Evolutionary conservation across 2,888 invertebrate species (phyloP), one percentile per base, ranked within the genome.

Genomic region (Blomia tropicalis): DNA sequence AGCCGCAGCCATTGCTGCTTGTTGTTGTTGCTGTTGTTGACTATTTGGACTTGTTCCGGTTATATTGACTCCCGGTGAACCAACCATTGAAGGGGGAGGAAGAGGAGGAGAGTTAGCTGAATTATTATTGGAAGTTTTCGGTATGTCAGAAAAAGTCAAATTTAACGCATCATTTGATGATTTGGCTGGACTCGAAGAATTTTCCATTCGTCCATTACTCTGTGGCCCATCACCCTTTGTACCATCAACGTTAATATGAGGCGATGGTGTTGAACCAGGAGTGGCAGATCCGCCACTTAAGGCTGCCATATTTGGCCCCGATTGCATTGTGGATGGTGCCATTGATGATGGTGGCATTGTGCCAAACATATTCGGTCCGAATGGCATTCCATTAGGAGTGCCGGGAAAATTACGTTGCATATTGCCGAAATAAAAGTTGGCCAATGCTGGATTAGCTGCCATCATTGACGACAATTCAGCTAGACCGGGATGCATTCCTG

Each of bases 401-500:
- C 56, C 56, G 19, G 56, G 29, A 27, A 54, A 54, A 41, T 56
- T 56, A n/a, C 54, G 54, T 11, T 54, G 62, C 19, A 62, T 43
- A 25, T 62, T 62, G 2, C 62, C 62, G 27, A 62, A 62, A 27
- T 62, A 62, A 7, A 62, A 56, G 43, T 41, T 62, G 56, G 62
- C 62, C 54, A 62, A 25, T 17, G 62, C 62, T 19, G 62, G 62
- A 53, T 62, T 62, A 11, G 62, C 58, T 7, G 64, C 64, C 67
- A 67, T 67, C 25, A 67, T 51, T 11, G 66, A 41, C 29, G 65
- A 65, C 17, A 67, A 31, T 23, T 67, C 67, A 2, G 67, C 65
- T 58, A 67, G 58, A 43, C 63, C 64, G n/a, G 66, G 64, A 17
- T 65, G 65, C 29, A 64, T 58, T 1, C 65, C 63, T 7, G 66